Conservation (phyloP, 2,888 invertebrate genomes). For the Noctuana brunneofusca region DNA sequence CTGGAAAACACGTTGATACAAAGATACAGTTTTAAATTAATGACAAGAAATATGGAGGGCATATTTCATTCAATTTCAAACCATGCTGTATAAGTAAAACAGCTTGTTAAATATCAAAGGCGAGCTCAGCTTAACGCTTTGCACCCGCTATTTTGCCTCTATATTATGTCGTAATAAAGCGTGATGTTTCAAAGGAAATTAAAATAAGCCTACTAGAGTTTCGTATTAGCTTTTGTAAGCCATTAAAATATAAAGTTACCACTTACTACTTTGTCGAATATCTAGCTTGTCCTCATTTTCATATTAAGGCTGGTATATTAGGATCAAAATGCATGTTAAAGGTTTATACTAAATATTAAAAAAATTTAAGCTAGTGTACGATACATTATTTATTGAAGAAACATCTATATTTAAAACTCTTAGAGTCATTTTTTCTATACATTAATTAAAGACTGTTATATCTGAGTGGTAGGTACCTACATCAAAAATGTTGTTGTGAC, state of each 20-base stretch:
- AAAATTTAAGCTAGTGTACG: too few relatives aligned
- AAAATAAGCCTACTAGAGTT: slow-evolving; percentile 31
- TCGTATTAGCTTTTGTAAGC: slow-evolving; percentile 22
- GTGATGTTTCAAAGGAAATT: slow-evolving; percentile 34
- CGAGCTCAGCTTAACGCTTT: slow-evolving; percentile 19
- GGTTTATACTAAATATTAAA: too few relatives aligned
- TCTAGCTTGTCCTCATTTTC: slow-evolving; percentile 21
- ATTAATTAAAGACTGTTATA: too few relatives aligned
- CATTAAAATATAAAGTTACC: slow-evolving; percentile 25
- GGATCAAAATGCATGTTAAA: slow-evolving; percentile 3
- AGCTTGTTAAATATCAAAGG: slow-evolving; percentile 32
- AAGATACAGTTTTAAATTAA: neutral
- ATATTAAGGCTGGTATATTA: slow-evolving; percentile 3
- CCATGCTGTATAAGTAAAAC: slow-evolving; percentile 23
- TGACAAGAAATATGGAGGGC: neutral
- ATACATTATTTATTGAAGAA: too few relatives aligned
- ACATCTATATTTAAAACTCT: too few relatives aligned
- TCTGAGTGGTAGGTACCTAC: too few relatives aligned
- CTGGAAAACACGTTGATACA: neutral
- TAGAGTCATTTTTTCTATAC: too few relatives aligned
- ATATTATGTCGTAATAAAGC: slow-evolving; percentile 29
- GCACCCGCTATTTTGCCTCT: slow-evolving; percentile 16
- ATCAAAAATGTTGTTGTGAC: too few relatives aligned
- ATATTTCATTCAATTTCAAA: slow-evolving; percentile 1
- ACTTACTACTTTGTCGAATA: slow-evolving; percentile 22